Base-by-base conservation (phyloP, 2,888 invertebrate species). In the Drosophila kuntzei region DNA sequence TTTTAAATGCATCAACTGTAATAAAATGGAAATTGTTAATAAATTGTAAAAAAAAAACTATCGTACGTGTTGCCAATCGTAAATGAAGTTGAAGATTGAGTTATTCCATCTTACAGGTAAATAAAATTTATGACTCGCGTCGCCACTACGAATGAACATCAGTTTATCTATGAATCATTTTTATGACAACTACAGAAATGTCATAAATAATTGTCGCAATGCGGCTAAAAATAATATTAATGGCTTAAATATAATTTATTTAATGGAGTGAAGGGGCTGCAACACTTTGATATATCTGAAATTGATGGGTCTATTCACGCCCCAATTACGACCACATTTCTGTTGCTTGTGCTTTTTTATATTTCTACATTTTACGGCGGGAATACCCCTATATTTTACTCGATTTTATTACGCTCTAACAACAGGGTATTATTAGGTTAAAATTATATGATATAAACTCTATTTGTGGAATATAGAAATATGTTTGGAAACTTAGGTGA, bases 291-390 rank as follows among this genome's bases (percentile, higher is more conserved):
- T 47, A 46, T 68, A 79, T 77, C 65, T 43, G 59, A 82, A 79
- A 83, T 87, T 86, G 74, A 82, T 80, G 79, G 54, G 55, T 68
- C 51, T 50, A 67, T 83, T 76, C 76, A 80, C 79, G 80, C 81
- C 77, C 68, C 76, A 70, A 73, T 70, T 74, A 74, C 71, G 71
- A 58, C 20, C 55, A 63, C 57, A 59, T 54, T 55, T 64, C 61
- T 27, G 61, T 4, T 43, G 49, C 20, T 46, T 41, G 36, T 44
- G 49, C 46, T 25, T 43, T 12, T 25, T 43, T 37, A 27, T 39
- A 12, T 12, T 59, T 27, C 37, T n/a, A 37, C 43, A 16, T 16
- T 54, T 57, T 53, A 34, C 18, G 47, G 7, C 11, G 11, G 46
- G 27, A 57, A 57, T 57, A 57, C 57, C 46, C 46, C 46, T 44